Evolutionary conservation across 1,140 invertebrate species (phyloP).

Genomic region (Laodelphax striatellus): DNA sequence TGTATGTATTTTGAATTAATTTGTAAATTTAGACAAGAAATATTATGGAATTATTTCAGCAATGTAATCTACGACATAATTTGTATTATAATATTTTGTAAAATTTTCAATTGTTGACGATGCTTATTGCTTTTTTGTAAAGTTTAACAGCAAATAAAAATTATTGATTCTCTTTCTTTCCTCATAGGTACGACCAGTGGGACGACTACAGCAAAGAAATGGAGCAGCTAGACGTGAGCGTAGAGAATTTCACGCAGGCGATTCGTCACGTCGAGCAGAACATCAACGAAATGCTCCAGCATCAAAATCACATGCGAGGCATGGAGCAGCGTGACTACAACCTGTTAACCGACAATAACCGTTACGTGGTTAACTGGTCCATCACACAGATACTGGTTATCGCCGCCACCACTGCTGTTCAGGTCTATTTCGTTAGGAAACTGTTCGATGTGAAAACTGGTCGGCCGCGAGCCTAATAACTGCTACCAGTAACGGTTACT

Average conservation of each 20-base stretch:
- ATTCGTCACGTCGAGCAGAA: slow-evolving; percentile 67
- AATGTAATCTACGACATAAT: too few species aligned
- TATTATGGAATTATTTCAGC: too few species aligned
- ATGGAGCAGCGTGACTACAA: slow-evolving; percentile 71
- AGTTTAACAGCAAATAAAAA: too few species aligned
- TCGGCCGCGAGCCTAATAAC: not conserved
- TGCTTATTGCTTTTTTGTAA: too few species aligned
- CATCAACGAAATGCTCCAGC: slow-evolving; percentile 74
- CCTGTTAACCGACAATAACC: slow-evolving; percentile 68
- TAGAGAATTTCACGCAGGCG: slow-evolving; percentile 78
- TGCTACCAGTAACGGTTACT: too few species aligned
- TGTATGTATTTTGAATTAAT: too few species aligned
- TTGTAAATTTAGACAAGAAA: too few species aligned
- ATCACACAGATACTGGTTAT: slow-evolving; percentile 76
- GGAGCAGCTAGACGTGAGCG: slow-evolving; percentile 73
- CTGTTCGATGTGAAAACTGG: slow-evolving; percentile 61
- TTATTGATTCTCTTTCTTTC: too few species aligned
- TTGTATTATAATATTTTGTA: too few species aligned
- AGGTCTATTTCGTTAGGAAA: slow-evolving; percentile 82
- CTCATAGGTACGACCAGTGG: slow-evolving; percentile 78
- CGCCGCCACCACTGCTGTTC: slow-evolving; percentile 54
- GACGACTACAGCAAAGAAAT: slow-evolving; percentile 83
- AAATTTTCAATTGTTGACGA: too few species aligned
- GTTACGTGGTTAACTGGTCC: slow-evolving; percentile 78
- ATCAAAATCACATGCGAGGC: slow-evolving; percentile 64